These are phyloP conservation scores for Numenius phaeopus DNA, from an alignment of 2,797 vertebrate species.

Conservation along the genomic window DNA sequence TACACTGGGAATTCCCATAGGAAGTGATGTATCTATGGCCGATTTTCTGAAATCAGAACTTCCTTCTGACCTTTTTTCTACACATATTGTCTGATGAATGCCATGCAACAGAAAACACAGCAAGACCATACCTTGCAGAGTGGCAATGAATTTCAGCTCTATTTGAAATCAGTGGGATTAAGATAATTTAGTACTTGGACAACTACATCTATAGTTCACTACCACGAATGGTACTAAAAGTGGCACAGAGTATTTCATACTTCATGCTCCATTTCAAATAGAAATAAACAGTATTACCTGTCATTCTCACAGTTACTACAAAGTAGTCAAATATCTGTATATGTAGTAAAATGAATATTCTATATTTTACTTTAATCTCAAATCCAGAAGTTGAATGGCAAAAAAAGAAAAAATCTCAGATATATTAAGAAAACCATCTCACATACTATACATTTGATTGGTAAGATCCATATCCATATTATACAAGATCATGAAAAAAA, in stretches of 20 bases:
- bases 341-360: background rate
- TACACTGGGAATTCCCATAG: background rate
- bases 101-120: background rate
- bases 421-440: background rate
- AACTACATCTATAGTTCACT: background rate
- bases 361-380: background rate
- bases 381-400: background rate
- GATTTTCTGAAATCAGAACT: background rate
- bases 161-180: background rate
- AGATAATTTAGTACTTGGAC: background rate
- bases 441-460: background rate
- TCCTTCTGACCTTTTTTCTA: background rate
- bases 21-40: background rate
- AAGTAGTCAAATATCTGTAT: background rate
- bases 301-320: background rate
- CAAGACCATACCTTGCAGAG: background rate
- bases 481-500: background rate
- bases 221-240: background rate
- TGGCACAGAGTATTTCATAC: background rate
- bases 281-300: background rate
- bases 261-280: background rate
- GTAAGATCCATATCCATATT: background rate
- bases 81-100: background rate
- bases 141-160: background rate
- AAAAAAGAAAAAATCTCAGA: background rate